These are phyloP conservation scores for Laothoe populi DNA, from an alignment of 2,888 invertebrate species.

Conservation along the genomic window DNA sequence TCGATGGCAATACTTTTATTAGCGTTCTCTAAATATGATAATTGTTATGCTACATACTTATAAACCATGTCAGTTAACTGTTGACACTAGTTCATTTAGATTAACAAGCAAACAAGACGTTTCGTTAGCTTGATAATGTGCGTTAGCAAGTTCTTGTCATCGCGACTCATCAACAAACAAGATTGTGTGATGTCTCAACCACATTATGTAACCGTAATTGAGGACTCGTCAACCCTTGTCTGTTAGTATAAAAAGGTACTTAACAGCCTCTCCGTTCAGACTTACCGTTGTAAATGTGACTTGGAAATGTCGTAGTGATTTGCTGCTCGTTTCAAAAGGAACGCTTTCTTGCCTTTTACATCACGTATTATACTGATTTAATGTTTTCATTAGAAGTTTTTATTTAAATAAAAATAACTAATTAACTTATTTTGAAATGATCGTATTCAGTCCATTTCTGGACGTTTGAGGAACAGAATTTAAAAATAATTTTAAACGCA, in stretches of 20 bases:
- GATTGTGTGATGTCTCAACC: constrained; percentile 23
- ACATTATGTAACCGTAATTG: constrained; percentile 30
- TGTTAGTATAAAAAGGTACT: constrained; percentile 26
- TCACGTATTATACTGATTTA: not conserved
- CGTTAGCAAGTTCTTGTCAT: constrained; percentile 12
- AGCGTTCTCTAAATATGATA: not conserved
- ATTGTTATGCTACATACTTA: constrained; percentile 1
- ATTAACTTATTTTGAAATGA: not conserved
- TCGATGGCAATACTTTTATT: not conserved
- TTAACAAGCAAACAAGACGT: constrained; percentile 42
- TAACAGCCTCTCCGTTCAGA: constrained; percentile 25
- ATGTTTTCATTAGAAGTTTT: constrained; percentile 7
- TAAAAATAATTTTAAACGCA: constrained; percentile 1
- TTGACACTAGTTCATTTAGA: constrained; percentile 37
- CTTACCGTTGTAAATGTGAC: constrained; percentile 29
- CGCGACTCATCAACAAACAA: constrained; percentile 21
- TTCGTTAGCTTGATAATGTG: constrained; percentile 35
- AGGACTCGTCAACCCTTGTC: constrained; percentile 29
- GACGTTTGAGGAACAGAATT: not conserved
- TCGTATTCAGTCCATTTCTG: not conserved
- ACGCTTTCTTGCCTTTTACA: constrained; percentile 22
- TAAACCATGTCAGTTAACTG: constrained; percentile 26
- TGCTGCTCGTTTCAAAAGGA: constrained; percentile 26
- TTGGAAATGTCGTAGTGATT: constrained; percentile 24
- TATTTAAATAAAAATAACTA: no score